Percentiles rank a stretch among this genome's conserved stretches.
phyloP scores from a whole-genome alignment of 2,113 vertebrate genomes.

The Phoenicopterus ruber region DNA sequence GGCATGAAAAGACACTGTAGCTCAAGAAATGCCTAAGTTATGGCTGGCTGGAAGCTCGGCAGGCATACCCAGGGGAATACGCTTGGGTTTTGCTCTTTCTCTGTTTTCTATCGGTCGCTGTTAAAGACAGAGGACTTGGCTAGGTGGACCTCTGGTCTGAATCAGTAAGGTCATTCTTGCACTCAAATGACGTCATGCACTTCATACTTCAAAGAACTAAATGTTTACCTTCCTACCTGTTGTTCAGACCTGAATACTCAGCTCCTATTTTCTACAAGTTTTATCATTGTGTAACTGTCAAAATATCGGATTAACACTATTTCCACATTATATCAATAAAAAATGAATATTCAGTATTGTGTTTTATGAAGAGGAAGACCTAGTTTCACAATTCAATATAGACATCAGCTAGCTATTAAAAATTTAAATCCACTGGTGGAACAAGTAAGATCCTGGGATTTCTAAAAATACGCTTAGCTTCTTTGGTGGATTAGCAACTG shows the following conservation, averaged over 20 bases:
- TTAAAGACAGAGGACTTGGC: background rate
- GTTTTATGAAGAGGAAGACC: background rate
- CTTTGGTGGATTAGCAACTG: background rate
- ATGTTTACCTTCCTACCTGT: background rate
- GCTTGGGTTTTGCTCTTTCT: background rate
- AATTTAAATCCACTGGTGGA: background rate
- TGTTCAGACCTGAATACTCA: background rate
- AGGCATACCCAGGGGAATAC: background rate
- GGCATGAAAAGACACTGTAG: background rate
- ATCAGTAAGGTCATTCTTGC: background rate
- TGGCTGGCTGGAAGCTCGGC: background rate
- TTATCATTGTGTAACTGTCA: background rate
- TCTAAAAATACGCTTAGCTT: background rate
- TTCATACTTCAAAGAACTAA: background rate
- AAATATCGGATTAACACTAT: background rate
- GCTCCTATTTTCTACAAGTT: background rate
- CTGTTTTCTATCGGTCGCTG: rapidly evolving
- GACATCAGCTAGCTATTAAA: background rate
- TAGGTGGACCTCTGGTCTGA: background rate
- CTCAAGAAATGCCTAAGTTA: background rate
- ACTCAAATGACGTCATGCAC: background rate
- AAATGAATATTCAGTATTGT: background rate
- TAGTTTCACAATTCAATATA: background rate
- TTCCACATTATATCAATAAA: background rate
- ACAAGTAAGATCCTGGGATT: background rate